A percentile compares a stretch with the other conserved stretches of the same genome.
phyloP scores from a whole-genome alignment of 2,888 invertebrate species.

The Apotomis turbidana region DNA sequence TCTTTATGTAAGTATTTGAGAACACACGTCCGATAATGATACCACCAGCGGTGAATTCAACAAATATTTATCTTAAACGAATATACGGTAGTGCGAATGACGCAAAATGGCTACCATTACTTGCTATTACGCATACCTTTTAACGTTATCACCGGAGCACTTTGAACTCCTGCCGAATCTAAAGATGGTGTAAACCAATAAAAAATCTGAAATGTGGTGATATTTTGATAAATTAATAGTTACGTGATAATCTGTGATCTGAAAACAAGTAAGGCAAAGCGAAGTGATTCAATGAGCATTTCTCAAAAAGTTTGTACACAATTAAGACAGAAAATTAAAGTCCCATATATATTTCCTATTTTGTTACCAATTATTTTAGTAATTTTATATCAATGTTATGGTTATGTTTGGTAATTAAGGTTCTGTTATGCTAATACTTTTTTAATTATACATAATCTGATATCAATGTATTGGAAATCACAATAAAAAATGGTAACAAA shows the following conservation, averaged over 20 bases:
- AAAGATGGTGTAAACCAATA: slow-evolving; percentile 47
- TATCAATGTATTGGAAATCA: no score
- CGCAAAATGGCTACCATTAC: slow-evolving; percentile 53
- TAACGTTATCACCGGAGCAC: slow-evolving; percentile 53
- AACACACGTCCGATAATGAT: slow-evolving; percentile 34
- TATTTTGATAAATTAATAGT: background rate
- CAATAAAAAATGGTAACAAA: no score
- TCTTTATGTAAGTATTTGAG: background rate
- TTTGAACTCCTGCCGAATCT: slow-evolving; percentile 58
- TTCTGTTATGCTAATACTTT: no score
- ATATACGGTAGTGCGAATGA: slow-evolving; percentile 52
- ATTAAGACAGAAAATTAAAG: no score
- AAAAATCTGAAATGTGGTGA: slow-evolving; percentile 18
- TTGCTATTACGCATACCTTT: slow-evolving; percentile 40
- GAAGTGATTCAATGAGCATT: no score
- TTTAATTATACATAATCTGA: no score
- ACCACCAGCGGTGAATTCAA: slow-evolving; percentile 39
- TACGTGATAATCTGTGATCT: background rate
- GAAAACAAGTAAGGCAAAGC: background rate
- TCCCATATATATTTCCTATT: no score
- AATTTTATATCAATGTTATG: no score
- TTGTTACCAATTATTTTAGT: no score
- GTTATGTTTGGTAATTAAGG: no score
- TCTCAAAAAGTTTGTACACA: no score
- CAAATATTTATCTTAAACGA: slow-evolving; percentile 55